Percentiles rank a stretch among this genome's conserved stretches.
Conservation (phyloP, 2,113 vertebrate species). For the Megaceryle maxima region DNA sequence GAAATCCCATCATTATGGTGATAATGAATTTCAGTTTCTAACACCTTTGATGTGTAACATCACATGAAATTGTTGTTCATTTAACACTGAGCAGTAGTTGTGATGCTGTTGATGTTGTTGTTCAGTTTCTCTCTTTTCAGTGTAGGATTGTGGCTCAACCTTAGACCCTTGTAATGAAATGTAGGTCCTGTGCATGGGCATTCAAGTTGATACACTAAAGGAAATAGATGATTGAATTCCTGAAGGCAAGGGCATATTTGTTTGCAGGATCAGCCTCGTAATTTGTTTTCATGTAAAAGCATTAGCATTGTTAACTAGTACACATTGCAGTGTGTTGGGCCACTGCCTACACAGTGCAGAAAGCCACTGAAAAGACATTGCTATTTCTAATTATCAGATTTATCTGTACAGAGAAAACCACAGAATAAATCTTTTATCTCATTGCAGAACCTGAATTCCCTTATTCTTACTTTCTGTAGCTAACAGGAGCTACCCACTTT, state of each 20-base stretch:
- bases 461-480: not conserved
- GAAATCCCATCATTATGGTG: not conserved
- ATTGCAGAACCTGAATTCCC: not conserved
- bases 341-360: not conserved
- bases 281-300: not conserved
- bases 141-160: not conserved
- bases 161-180: not conserved
- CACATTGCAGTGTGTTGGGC: not conserved
- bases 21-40: not conserved
- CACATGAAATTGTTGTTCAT: not conserved
- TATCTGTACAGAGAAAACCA: not conserved
- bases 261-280: not conserved
- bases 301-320: not conserved
- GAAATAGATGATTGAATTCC: not conserved
- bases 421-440: not conserved
- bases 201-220: not conserved
- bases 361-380: not conserved
- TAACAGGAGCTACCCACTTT: not conserved
- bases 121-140: not conserved
- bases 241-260: not conserved
- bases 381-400: not conserved
- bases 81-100: not conserved
- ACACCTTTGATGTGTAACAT: not conserved
- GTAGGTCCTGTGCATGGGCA: not conserved
- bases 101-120: not conserved